A percentile compares a stretch with the other conserved stretches of the same genome.
phyloP scores from a whole-genome alignment of 2,113 vertebrate genomes.

The Anser cygnoides region DNA sequence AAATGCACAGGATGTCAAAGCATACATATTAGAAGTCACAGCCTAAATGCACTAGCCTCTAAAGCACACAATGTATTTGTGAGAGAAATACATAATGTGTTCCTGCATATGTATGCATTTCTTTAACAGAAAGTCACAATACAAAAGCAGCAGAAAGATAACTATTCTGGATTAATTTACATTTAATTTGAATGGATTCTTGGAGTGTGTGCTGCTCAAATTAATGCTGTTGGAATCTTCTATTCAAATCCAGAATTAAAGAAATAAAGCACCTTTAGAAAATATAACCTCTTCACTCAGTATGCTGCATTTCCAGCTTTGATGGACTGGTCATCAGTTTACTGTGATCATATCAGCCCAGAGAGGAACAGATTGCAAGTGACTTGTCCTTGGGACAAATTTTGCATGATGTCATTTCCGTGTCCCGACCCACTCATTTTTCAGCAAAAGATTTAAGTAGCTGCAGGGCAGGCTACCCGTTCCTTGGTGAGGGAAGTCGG shows the following conservation, averaged over 20 bases:
- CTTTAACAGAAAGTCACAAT: neutral
- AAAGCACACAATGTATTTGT: neutral
- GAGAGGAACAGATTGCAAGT: conserved; percentile 4
- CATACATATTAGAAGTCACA: neutral
- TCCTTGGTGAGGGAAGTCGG: neutral
- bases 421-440: neutral
- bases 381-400: conserved; percentile 42
- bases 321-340: neutral
- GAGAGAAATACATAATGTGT: neutral
- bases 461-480: conserved; percentile 18
- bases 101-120: neutral
- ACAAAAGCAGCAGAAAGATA: neutral
- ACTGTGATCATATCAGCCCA: neutral
- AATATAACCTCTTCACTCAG: neutral
- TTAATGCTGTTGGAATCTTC: neutral
- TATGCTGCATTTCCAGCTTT: neutral
- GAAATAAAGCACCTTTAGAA: neutral
- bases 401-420: neutral
- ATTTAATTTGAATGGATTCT: neutral
- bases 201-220: neutral
- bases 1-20: neutral
- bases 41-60: neutral
- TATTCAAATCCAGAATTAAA: neutral
- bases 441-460: neutral
- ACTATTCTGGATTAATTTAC: neutral